phyloP scores from a whole-genome alignment of 2,888 invertebrate genomes.

The Tetragonisca angustula region DNA sequence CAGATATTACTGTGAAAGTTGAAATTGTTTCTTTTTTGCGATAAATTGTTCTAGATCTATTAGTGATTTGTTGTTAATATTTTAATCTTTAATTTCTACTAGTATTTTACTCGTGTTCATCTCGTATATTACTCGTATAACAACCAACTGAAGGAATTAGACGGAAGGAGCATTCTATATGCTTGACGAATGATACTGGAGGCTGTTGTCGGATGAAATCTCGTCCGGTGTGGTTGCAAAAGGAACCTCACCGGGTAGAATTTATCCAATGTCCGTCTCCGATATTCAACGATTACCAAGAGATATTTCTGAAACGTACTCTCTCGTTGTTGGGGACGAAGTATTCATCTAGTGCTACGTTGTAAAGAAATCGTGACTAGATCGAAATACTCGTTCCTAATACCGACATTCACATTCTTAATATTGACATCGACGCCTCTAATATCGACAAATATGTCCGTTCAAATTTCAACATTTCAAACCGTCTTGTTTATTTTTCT shows the following conservation, averaged over 20 bases:
- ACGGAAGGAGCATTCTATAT: neutral
- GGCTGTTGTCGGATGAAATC: constrained; percentile 78
- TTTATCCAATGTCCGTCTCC: constrained; percentile 79
- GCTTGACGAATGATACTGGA: constrained; percentile 10
- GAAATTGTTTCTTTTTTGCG: neutral
- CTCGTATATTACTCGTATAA: neutral
- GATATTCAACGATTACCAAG: constrained; percentile 17
- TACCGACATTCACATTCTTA: constrained; percentile 45
- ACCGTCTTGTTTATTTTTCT: constrained; percentile 82
- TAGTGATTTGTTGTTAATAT: neutral
- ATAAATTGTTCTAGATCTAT: neutral
- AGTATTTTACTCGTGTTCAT: neutral
- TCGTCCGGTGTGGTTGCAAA: constrained; percentile 73
- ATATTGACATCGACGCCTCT: constrained; percentile 71
- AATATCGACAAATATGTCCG: neutral
- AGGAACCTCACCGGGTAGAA: constrained; percentile 83
- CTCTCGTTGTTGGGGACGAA: constrained; percentile 72
- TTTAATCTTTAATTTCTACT: neutral
- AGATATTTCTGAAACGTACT: neutral
- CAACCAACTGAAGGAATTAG: neutral
- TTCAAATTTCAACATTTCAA: neutral
- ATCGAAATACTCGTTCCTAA: constrained; percentile 84
- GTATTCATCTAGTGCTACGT: constrained; percentile 82
- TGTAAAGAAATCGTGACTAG: constrained; percentile 82
- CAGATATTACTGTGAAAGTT: neutral